Base-by-base conservation (phyloP, 2,888 invertebrate species). In the Drosophila koepferae region DNA sequence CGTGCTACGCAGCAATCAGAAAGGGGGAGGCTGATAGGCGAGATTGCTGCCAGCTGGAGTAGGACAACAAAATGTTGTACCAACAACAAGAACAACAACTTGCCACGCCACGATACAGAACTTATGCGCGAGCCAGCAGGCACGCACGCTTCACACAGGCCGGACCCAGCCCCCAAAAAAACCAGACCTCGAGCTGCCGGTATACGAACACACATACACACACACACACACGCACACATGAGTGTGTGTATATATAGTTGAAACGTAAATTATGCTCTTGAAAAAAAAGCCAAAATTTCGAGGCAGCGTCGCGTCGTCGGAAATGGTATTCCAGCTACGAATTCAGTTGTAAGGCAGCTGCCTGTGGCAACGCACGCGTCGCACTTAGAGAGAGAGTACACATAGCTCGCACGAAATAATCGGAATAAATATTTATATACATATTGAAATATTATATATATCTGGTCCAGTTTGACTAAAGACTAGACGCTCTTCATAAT, bases 331-430 rank as follows among this genome's bases (percentile, higher is more conserved):
- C 77, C 59, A 68, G 73, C 48, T 61, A 51, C 53, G 56, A 18
- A 60, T 72, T 91, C 81, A 90, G 91, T 91, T 89, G 69, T 76
- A 78, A 67, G 76, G 62, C 78, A 90, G 82, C 91, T 69, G 78
- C 80, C 86, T 68, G 62, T 74, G 76, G 74, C 66, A 74, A 81
- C 79, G 79, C 76, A 86, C 86, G 90, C 53, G 74, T 72, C 69
- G 63, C 65, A 46, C 62, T 68, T n/a, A 28, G 28, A 51, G 20
- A n/a, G n/a, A 69, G 58, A 63, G 54, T 62, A 12, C 14, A 28
- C 20, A 48, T 28, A 36, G 31, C 23, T 51, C 48, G 64, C 53
- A 59, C 38, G 41, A 61, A 49, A 7, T 16, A 80, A 46, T 58
- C 36, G 28, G 23, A 28, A 28, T 28, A 28, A 10, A n/a, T 46